Percentiles rank a stretch among this genome's conserved stretches.
Evolutionary conservation across 2,113 vertebrate genomes (phyloP).

Genomic region (Hypomesus transpacificus): DNA sequence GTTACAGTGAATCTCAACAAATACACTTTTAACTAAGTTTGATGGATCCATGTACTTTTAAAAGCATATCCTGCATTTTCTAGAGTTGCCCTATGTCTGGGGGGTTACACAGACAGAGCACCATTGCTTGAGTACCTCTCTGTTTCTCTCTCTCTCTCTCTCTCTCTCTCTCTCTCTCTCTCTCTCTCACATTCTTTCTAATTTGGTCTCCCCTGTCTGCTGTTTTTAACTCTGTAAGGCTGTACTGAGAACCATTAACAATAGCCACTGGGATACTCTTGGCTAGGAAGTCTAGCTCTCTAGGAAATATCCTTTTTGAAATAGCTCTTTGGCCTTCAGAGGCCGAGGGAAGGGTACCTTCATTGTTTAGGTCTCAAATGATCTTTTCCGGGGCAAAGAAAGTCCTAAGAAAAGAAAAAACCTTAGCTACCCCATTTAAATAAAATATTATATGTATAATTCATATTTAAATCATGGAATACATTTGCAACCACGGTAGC

Average conservation of each 20-base stretch:
- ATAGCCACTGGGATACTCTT: conserved; percentile 4
- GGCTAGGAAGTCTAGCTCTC: conserved; percentile 2
- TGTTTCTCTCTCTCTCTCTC: neutral
- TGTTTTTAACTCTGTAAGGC: neutral
- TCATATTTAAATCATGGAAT: neutral
- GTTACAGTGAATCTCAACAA: too few species aligned
- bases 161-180: neutral
- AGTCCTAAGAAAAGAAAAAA: neutral
- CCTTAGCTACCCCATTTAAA: conserved; percentile 12
- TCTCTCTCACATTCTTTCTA: neutral
- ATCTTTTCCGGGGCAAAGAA: neutral
- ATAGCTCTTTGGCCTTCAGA: conserved; percentile 12
- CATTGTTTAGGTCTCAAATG: conserved; percentile 9
- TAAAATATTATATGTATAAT: neutral
- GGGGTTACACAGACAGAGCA: too few species aligned
- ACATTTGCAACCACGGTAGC: neutral
- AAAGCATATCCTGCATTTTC: too few species aligned
- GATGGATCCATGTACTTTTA: too few species aligned
- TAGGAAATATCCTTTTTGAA: conserved; percentile 32
- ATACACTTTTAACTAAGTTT: too few species aligned
- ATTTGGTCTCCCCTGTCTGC: neutral
- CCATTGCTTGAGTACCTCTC: neutral
- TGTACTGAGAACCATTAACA: conserved; percentile 11
- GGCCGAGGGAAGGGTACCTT: conserved; percentile 16
- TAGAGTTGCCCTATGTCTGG: too few species aligned